Evolutionary conservation across 2,888 invertebrate species (phyloP).

Genomic region (Latrodectus hesperus): DNA sequence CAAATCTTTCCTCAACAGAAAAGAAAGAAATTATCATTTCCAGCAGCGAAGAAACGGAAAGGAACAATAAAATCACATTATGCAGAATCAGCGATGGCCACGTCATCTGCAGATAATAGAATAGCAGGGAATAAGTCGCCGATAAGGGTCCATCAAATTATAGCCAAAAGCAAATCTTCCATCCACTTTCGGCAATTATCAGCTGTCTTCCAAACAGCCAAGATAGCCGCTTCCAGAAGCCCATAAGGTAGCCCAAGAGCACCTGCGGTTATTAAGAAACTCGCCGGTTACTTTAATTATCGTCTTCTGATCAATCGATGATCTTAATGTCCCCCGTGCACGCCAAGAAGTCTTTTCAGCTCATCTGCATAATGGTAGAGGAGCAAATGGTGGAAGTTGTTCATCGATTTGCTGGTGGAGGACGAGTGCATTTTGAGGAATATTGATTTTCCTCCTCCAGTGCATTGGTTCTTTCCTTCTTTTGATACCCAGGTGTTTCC

Average conservation of each 20-base stretch:
- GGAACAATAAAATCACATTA: too few species aligned
- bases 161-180: neutral
- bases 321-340: conserved; percentile 39
- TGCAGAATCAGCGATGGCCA: too few species aligned
- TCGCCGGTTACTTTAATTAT: conserved; percentile 51
- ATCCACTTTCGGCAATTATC: conserved; percentile 39
- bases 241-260: conserved; percentile 32
- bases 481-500: neutral
- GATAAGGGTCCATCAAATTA: conserved; percentile 27
- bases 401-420: too few species aligned
- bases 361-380: conserved; percentile 5
- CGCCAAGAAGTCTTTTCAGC: conserved; percentile 6
- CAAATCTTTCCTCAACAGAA: too few species aligned
- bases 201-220: conserved; percentile 2
- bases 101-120: conserved; percentile 13
- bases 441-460: neutral
- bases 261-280: conserved; percentile 40
- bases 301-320: conserved; percentile 44
- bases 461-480: neutral
- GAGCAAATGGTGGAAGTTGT: neutral
- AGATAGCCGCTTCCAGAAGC: conserved; percentile 29
- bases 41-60: too few species aligned
- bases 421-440: too few species aligned
- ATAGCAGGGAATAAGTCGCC: neutral
- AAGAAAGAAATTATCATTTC: too few species aligned